Percentiles rank a stretch among this genome's conserved stretches.
Conservation (phyloP, 2,797 vertebrate genomes). For the Lates japonicus region DNA sequence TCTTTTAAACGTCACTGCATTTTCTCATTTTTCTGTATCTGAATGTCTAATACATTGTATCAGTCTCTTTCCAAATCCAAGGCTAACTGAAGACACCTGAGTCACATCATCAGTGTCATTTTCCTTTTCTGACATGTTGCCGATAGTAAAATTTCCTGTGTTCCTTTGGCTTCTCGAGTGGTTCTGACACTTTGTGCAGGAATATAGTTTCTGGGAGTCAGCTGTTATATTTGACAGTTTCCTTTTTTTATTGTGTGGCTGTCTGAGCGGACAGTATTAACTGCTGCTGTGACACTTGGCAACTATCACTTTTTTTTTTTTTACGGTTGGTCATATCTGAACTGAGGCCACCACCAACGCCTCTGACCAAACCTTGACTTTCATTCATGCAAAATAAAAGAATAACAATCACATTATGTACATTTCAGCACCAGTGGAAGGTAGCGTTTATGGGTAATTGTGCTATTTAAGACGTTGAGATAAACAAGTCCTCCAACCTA, state of each 20-base stretch:
- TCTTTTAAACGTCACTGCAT: background rate
- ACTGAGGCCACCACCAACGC: background rate
- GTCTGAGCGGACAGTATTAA: background rate
- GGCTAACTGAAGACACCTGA: background rate
- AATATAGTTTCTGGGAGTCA: background rate
- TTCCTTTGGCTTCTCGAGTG: background rate
- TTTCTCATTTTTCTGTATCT: background rate
- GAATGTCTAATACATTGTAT: background rate
- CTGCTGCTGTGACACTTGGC: background rate
- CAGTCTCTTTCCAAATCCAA: background rate
- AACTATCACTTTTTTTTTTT: background rate
- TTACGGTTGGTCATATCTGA: background rate
- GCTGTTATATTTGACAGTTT: background rate
- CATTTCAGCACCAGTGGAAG: no score
- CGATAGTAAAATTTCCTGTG: background rate
- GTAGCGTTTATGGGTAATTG: no score
- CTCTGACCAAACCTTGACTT: background rate
- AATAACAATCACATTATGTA: background rate
- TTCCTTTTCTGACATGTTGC: background rate
- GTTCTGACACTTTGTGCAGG: conserved; percentile 13
- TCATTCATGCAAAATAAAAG: background rate
- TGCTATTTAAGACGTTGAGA: no score
- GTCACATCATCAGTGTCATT: background rate
- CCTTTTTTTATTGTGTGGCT: background rate
- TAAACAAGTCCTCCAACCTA: no score